These are phyloP conservation scores for Poecile montanus DNA, from an alignment of 2,797 vertebrate species.

Conservation along the genomic window DNA sequence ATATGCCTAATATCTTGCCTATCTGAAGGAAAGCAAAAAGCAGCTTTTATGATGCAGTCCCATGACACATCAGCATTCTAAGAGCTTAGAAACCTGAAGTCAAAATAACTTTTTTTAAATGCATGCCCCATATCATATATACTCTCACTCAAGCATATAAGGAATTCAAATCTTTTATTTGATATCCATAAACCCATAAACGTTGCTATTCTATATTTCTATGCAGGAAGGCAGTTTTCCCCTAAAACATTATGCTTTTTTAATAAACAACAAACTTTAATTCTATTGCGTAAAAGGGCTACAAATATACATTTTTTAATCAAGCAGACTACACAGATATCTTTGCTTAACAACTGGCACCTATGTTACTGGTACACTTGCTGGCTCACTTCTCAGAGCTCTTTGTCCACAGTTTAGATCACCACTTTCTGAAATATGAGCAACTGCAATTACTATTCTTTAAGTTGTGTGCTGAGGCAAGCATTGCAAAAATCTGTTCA, in stretches of 20 bases:
- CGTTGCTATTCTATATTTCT: conserved; percentile 80
- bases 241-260: conserved; percentile 73
- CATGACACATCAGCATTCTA: neutral
- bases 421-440: conserved; percentile 36
- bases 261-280: conserved; percentile 81
- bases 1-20: accelerated
- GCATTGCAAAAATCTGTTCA: conserved; percentile 45
- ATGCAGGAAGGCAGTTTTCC: conserved; percentile 77
- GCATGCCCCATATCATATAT: conserved; percentile 73
- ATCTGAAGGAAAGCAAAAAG: neutral
- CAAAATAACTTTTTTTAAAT: neutral
- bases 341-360: conserved; percentile 80
- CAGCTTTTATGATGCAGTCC: neutral
- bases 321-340: conserved; percentile 78
- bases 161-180: conserved; percentile 84
- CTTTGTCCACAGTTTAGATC: conserved; percentile 60
- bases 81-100: neutral
- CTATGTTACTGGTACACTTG: conserved; percentile 67
- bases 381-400: conserved; percentile 71
- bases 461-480: neutral
- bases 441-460: conserved; percentile 12
- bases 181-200: conserved; percentile 82
- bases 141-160: conserved; percentile 81
- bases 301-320: conserved; percentile 81
- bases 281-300: conserved; percentile 79